phyloP scores from a whole-genome alignment of 2,888 invertebrate genomes.

The Dasysyrphus albostriatus region DNA sequence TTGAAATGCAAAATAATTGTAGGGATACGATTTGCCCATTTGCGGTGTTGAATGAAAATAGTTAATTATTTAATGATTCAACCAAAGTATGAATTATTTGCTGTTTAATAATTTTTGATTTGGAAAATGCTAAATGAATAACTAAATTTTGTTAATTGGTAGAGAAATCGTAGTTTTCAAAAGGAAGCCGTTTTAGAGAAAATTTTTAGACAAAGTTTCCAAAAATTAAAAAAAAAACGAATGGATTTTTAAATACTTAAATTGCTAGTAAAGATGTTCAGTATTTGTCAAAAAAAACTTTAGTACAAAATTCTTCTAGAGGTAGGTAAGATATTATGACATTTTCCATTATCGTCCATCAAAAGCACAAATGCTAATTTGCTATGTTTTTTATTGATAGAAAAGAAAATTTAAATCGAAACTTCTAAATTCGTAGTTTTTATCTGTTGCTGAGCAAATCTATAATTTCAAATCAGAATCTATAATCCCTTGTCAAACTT shows the following conservation, averaged over 20 bases:
- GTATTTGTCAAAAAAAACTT: no score
- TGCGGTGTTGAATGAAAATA: slow-evolving; percentile 24
- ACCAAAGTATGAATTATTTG: slow-evolving; percentile 9
- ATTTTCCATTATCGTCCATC: no score
- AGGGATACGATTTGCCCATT: slow-evolving; percentile 7
- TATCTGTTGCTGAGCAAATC: slow-evolving; percentile 12
- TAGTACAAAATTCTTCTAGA: no score
- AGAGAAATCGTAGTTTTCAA: background rate
- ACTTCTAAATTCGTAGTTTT: background rate
- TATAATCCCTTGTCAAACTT: slow-evolving; percentile 40
- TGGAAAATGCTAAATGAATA: background rate
- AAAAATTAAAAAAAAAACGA: no score
- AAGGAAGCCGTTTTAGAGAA: background rate
- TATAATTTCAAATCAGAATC: slow-evolving; percentile 16
- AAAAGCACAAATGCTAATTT: no score
- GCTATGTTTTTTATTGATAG: background rate
- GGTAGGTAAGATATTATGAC: no score
- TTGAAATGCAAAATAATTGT: background rate
- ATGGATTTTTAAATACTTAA: no score
- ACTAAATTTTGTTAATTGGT: background rate
- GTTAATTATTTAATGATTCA: slow-evolving; percentile 49
- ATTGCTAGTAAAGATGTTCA: background rate
- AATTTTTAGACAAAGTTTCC: background rate
- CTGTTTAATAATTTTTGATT: slow-evolving; percentile 1
- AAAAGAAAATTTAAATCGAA: background rate